Conservation (phyloP, 2,113 vertebrate species). For the Acanthisitta chloris region DNA sequence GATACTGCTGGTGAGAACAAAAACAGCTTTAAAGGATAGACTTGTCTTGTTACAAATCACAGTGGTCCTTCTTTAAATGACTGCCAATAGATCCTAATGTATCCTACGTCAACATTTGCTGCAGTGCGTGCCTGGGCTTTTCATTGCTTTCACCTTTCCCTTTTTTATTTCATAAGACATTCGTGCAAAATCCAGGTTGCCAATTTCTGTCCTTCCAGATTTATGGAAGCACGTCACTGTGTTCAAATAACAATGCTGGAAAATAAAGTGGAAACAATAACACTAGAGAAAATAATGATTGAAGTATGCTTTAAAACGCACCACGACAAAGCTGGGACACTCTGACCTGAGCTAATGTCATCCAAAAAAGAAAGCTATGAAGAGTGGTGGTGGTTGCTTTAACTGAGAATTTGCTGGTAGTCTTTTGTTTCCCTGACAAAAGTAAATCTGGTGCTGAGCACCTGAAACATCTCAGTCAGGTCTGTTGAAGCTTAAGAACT, state of each 20-base stretch:
- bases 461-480: not conserved
- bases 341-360: not conserved
- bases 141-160: not conserved
- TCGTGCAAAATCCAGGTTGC: not conserved
- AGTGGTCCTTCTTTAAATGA: not conserved
- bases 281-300: not conserved
- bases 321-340: conserved; percentile 16
- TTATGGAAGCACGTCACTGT: not conserved
- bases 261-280: conserved; percentile 29
- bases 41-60: not conserved
- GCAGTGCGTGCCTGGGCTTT: not conserved
- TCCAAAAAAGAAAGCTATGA: not conserved
- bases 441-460: not conserved
- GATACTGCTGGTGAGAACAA: not conserved
- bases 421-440: not conserved
- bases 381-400: not conserved
- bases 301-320: not conserved
- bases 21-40: not conserved
- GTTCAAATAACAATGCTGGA: conserved; percentile 12
- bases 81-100: not conserved
- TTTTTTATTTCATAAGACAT: not conserved
- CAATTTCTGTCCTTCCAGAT: not conserved
- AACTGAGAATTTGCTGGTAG: conserved; percentile 24
- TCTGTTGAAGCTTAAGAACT: not conserved
- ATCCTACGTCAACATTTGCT: not conserved